These are phyloP conservation scores for Leptobrachium ailaonicum DNA, from an alignment of 2,113 vertebrate genomes.

Conservation along the genomic window DNA sequence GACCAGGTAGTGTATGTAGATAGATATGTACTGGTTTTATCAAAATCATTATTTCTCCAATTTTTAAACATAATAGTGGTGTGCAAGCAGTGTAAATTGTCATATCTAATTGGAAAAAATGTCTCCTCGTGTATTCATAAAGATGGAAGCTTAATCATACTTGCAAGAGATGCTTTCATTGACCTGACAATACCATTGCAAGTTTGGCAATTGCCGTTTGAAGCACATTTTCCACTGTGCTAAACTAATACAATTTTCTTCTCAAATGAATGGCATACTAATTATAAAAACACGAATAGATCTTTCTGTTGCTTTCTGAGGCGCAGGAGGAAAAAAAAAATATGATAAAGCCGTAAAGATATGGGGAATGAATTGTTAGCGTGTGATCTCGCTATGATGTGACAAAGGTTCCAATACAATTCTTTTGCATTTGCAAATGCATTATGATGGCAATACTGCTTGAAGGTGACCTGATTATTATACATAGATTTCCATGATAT, in stretches of 20 bases:
- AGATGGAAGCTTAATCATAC: conserved; percentile 17
- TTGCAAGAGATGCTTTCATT: conserved; percentile 25
- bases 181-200: conserved; percentile 31
- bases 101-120: conserved; percentile 32
- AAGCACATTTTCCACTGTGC: background rate
- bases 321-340: background rate
- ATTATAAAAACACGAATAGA: conserved; percentile 21
- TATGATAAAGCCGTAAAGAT: conserved; percentile 1
- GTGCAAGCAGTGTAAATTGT: conserved; percentile 5
- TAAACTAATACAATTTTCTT: conserved; percentile 35
- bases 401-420: conserved; percentile 8
- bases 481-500: background rate
- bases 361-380: conserved; percentile 8
- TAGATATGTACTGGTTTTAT: background rate
- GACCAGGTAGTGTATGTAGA: too few relatives aligned
- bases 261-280: conserved; percentile 31
- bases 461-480: conserved; percentile 9
- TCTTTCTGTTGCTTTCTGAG: conserved; percentile 1
- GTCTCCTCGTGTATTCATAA: conserved; percentile 23
- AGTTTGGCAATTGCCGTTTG: conserved; percentile 20
- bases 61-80: conserved; percentile 1
- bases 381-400: conserved; percentile 1
- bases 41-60: conserved; percentile 14
- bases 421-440: background rate
- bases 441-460: conserved; percentile 4